phyloP scores from a whole-genome alignment of 1,140 invertebrate genomes.

The Laupala kohalensis region DNA sequence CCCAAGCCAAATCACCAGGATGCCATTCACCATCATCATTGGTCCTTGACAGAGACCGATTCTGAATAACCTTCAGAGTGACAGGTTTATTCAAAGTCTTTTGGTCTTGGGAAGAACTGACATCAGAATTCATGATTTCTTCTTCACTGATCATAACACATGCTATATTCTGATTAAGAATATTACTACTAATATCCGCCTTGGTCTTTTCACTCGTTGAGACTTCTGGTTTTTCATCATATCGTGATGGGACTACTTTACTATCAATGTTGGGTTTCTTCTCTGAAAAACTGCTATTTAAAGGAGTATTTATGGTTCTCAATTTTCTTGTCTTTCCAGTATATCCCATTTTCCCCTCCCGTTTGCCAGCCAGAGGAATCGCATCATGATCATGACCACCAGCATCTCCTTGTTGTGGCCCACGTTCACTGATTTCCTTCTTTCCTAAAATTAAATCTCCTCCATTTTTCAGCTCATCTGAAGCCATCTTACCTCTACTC shows the following conservation, averaged over 20 bases:
- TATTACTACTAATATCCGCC: too few species aligned
- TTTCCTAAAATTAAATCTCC: background rate
- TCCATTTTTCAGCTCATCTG: background rate
- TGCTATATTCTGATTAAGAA: background rate
- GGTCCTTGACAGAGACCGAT: too few species aligned
- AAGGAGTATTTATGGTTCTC: too few species aligned
- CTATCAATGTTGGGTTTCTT: background rate
- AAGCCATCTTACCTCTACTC: background rate
- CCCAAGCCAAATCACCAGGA: conserved; percentile 15
- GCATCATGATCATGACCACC: background rate
- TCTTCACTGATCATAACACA: background rate
- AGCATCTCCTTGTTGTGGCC: background rate
- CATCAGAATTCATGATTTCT: background rate
- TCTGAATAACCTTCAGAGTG: too few species aligned
- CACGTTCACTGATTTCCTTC: background rate
- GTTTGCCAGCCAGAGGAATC: background rate
- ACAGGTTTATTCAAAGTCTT: too few species aligned
- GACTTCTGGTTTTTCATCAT: background rate
- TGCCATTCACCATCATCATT: conserved; percentile 9
- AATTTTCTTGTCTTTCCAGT: too few species aligned
- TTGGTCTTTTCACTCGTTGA: background rate
- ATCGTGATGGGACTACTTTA: background rate
- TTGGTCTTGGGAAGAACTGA: background rate
- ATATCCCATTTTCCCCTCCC: too few species aligned
- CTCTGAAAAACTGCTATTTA: background rate